phyloP scores from a whole-genome alignment of 2,797 vertebrate species.

The Cottoperca gobio region DNA sequence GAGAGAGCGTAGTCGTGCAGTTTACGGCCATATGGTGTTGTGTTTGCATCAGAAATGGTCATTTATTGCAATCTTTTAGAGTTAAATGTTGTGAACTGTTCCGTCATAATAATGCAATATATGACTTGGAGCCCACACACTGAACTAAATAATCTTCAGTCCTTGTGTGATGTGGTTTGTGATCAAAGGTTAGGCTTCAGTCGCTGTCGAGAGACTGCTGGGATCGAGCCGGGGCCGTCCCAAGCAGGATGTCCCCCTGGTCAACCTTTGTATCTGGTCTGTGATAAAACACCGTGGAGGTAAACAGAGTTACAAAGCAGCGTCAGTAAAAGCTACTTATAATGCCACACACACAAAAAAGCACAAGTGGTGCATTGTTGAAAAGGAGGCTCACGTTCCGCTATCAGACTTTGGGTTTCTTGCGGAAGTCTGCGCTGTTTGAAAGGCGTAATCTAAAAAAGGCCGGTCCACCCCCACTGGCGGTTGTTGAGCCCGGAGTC shows the following conservation, averaged over 20 bases:
- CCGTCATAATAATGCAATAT: not conserved
- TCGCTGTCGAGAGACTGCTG: conserved; percentile 28
- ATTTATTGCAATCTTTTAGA: not conserved
- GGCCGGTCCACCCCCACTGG: conserved; percentile 3
- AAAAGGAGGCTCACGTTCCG: conserved; percentile 23
- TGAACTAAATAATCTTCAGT: not conserved
- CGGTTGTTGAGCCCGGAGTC: conserved; percentile 28
- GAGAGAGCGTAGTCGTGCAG: not conserved
- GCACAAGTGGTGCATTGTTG: conserved; percentile 67
- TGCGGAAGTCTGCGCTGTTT: conserved; percentile 63
- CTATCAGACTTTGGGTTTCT: conserved; percentile 51
- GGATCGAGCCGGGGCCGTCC: conserved; percentile 52
- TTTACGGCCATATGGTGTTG: not conserved
- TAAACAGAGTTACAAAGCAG: conserved; percentile 53
- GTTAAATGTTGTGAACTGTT: not conserved
- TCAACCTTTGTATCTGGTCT: conserved; percentile 60
- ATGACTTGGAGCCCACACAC: not conserved
- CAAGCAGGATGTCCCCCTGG: conserved; percentile 55
- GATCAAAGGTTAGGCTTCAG: conserved; percentile 59
- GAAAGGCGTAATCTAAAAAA: conserved; percentile 62
- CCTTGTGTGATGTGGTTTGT: conserved; percentile 40
- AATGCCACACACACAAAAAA: conserved; percentile 29
- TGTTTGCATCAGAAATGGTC: not conserved
- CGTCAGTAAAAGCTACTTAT: conserved; percentile 33
- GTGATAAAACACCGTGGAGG: conserved; percentile 66